Conservation (phyloP, 1,140 invertebrate genomes). For the Diabrotica virgifera region DNA sequence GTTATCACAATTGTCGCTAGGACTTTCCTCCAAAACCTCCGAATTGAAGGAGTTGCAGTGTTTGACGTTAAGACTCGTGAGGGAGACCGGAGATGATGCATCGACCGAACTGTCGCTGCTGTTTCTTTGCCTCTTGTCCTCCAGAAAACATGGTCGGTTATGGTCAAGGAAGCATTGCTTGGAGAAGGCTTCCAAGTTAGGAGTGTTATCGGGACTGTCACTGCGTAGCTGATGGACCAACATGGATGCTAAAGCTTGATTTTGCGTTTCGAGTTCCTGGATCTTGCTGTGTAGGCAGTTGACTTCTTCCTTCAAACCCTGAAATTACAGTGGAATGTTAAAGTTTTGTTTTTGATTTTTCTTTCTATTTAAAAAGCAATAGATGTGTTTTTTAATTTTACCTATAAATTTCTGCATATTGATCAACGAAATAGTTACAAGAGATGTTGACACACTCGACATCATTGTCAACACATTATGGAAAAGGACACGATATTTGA, state of each 20-base stretch:
- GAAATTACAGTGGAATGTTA: conserved; percentile 6
- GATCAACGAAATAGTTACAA: no score
- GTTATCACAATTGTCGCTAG: conserved; percentile 35
- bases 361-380: no score
- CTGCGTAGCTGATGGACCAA: conserved; percentile 62
- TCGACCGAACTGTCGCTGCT: background rate
- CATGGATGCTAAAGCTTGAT: conserved; percentile 61
- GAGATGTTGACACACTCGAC: no score
- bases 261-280: conserved; percentile 66
- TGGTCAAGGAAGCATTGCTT: conserved; percentile 12
- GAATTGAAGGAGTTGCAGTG: conserved; percentile 48
- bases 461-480: no score
- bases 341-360: no score
- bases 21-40: conserved; percentile 37
- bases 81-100: background rate
- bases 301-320: conserved; percentile 69
- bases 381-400: no score
- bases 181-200: conserved; percentile 35
- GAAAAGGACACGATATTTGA: no score
- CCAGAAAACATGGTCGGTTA: background rate
- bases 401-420: no score
- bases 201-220: conserved; percentile 49
- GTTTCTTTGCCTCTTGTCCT: conserved; percentile 9
- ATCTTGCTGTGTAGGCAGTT: conserved; percentile 60
- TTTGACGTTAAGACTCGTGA: conserved; percentile 36